Evolutionary conservation across 2,888 invertebrate genomes (phyloP).

Genomic region (Leuctra nigra): DNA sequence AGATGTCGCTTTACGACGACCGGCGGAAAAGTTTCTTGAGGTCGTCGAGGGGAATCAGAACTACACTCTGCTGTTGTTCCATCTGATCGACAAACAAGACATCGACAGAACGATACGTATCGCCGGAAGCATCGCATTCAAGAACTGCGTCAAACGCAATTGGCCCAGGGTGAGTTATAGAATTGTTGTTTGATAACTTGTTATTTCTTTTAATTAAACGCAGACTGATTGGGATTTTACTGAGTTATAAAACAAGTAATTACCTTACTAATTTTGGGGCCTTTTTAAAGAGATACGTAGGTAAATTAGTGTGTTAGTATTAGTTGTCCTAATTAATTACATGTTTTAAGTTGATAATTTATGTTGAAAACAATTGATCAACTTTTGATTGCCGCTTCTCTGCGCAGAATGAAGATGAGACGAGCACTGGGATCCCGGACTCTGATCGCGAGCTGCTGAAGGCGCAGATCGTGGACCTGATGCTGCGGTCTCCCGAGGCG

Average conservation of each 20-base stretch:
- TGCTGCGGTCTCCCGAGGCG: constrained; percentile 85
- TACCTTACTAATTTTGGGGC: no score
- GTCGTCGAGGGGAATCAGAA: constrained; percentile 86
- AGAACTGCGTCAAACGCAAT: constrained; percentile 93
- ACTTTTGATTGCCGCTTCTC: no score
- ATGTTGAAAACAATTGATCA: no score
- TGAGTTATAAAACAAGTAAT: no score
- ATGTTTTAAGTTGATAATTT: no score
- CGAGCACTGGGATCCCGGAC: constrained; percentile 68
- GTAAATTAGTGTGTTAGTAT: no score
- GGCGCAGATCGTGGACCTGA: constrained; percentile 78
- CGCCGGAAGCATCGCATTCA: constrained; percentile 90
- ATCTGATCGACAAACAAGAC: constrained; percentile 76
- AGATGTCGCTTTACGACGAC: constrained; percentile 70
- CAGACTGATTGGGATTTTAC: no score
- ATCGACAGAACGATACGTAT: constrained; percentile 76
- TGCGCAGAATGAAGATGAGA: no score
- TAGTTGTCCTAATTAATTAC: no score
- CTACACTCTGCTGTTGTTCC: constrained; percentile 78
- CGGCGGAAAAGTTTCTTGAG: constrained; percentile 91
- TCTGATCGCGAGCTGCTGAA: constrained; percentile 77
- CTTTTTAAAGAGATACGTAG: no score
- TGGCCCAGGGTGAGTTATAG: constrained; percentile 84
- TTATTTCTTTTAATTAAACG: background rate
- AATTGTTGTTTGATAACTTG: background rate